These are phyloP conservation scores for Nyctalus aviator DNA, from an alignment of 2,797 vertebrate genomes.

Conservation along the genomic window DNA sequence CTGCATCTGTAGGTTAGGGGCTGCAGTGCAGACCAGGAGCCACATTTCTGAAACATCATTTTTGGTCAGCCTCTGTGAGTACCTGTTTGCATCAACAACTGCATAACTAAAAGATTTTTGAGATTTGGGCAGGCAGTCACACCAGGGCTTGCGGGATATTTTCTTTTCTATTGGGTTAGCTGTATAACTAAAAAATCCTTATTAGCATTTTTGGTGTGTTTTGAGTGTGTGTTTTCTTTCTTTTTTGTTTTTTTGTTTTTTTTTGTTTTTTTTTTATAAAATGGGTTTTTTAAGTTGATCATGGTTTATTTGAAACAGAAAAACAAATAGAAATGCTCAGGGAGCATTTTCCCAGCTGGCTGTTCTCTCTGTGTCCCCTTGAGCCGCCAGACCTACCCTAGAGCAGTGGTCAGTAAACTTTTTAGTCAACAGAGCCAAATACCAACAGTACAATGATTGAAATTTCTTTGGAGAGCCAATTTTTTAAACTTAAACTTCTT, in stretches of 20 bases:
- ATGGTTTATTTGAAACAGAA: constrained; percentile 14
- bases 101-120: constrained; percentile 39
- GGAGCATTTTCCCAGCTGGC: not conserved
- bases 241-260: not conserved
- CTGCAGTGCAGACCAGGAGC: no score
- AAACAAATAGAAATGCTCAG: not conserved
- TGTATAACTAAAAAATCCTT: constrained; percentile 13
- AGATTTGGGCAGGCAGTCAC: not conserved
- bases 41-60: not conserved
- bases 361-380: not conserved
- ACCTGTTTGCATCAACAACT: not conserved
- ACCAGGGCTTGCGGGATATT: not conserved
- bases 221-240: no score
- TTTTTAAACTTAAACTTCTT: no score
- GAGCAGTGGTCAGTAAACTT: no score
- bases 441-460: no score
- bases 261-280: not conserved
- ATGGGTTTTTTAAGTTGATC: not conserved
- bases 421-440: no score
- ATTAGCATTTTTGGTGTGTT: not conserved
- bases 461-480: no score
- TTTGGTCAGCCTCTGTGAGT: not conserved
- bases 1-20: no score
- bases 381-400: accelerated
- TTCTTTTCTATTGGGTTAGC: not conserved